Percentiles rank a stretch among this genome's conserved stretches.
phyloP scores from a whole-genome alignment of 2,888 invertebrate genomes.

The Hyles lineata region DNA sequence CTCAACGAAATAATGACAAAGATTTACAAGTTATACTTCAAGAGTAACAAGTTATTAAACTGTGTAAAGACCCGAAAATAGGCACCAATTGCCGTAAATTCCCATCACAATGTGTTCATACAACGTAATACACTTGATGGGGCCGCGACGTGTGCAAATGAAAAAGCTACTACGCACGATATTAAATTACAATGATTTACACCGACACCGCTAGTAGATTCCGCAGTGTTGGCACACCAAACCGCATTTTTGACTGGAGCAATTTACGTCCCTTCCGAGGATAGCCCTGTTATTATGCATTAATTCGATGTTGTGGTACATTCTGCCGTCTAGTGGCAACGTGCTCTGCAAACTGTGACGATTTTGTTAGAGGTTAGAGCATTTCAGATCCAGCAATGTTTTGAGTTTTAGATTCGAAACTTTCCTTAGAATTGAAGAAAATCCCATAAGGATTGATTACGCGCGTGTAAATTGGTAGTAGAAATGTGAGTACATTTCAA shows the following conservation, averaged over 20 bases:
- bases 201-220: constrained; percentile 45
- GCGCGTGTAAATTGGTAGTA: too few species aligned
- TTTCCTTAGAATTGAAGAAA: too few species aligned
- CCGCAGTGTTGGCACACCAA: constrained; percentile 39
- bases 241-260: constrained; percentile 48
- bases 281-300: constrained; percentile 27
- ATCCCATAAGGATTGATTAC: too few species aligned
- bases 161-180: constrained; percentile 34
- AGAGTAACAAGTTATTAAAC: too few species aligned
- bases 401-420: too few species aligned
- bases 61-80: background rate
- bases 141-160: constrained; percentile 39
- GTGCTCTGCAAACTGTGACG: background rate
- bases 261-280: constrained; percentile 30
- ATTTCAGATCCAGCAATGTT: too few species aligned
- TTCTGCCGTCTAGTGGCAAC: background rate
- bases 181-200: constrained; percentile 37
- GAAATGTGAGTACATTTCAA: too few species aligned
- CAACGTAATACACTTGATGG: constrained; percentile 39
- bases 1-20: too few species aligned
- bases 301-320: constrained; percentile 15
- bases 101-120: constrained; percentile 28
- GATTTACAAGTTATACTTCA: too few species aligned
- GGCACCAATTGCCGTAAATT: constrained; percentile 10
- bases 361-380: too few species aligned